These are phyloP conservation scores for Clarias laeviceps DNA, from an alignment of 2,797 vertebrate genomes.

Conservation along the genomic window DNA sequence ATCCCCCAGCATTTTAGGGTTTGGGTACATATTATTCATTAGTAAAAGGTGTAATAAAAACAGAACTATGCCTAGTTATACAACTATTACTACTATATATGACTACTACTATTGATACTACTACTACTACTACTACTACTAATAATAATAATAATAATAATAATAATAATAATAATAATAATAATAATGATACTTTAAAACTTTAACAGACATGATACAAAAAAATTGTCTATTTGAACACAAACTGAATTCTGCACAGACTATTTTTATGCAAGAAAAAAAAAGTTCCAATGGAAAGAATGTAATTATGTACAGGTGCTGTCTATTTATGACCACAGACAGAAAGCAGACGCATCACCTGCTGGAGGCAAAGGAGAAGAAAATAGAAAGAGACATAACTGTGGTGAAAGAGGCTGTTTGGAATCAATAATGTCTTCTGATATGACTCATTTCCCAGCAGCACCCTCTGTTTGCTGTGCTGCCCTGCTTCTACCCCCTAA, in stretches of 20 bases:
- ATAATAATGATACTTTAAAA: background rate
- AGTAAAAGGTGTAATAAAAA: constrained; percentile 2
- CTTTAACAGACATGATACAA: background rate
- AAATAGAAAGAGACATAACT: constrained; percentile 58
- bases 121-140: too few species aligned
- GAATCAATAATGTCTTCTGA: constrained; percentile 81
- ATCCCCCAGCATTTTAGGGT: background rate
- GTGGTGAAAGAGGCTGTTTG: constrained; percentile 68
- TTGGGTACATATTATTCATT: background rate
- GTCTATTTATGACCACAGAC: constrained; percentile 44
- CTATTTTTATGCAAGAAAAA: background rate
- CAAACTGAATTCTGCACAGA: background rate
- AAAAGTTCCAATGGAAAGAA: constrained; percentile 32
- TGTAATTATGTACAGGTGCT: constrained; percentile 48
- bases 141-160: background rate
- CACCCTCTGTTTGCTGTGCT: constrained; percentile 60
- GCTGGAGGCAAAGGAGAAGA: constrained; percentile 39
- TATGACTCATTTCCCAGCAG: constrained; percentile 79
- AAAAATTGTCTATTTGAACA: background rate
- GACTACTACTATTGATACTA: background rate
- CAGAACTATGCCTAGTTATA: background rate
- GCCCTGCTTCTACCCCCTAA: constrained; percentile 70
- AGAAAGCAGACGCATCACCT: constrained; percentile 51
- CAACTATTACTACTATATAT: background rate
- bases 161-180: background rate